Base-by-base conservation (phyloP, 1,140 invertebrate species). In the Megalopta genalis region DNA sequence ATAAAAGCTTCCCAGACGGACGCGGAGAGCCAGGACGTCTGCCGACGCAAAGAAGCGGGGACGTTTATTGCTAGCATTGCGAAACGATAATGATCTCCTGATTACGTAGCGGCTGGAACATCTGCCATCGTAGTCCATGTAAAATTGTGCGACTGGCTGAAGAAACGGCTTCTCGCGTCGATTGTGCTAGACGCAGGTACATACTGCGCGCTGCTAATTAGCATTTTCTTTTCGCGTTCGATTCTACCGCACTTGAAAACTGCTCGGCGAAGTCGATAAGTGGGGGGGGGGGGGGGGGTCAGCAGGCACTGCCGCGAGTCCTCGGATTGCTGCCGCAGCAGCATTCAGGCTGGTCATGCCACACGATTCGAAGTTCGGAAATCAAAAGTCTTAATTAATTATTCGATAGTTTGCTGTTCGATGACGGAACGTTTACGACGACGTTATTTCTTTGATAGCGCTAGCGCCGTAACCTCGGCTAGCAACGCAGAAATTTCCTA, bases 31-130 rank as follows among this genome's bases (percentile, higher is more conserved):
- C 10, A 64, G n/a, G 52, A 59, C 80, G 68, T 77, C 9, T 73
- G 5, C 27, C 21, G 23, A 83, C 37, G 37, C 27, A 27, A 80
- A 52, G 16, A 52, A 52, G 18, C 3, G 49, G 18, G 72, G 68
- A 75, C 63, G 46, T 77, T 77, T 69, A 39, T 21, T 54, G 60
- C 54, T 23, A 42, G 52, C 66, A n/a, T 84, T 81, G 77, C 77
- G 83, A 84, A 84, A 84, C 80, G 64, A 80, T 84, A 80, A 84
- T 72, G 67, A 84, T 84, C 64, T 49, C 49, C 37, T 23, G 81
- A 84, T 84, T 84, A 84, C 77, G 71, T 80, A 84, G 63, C 64
- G 71, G 54, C 67, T 72, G 82, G 62, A 81, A 77, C 82, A 73
- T 84, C 77, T 81, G 77, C 25, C 57, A 73, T 62, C 71, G 57